Conservation (phyloP, 2,113 vertebrate genomes). For the Mirza zaza region DNA sequence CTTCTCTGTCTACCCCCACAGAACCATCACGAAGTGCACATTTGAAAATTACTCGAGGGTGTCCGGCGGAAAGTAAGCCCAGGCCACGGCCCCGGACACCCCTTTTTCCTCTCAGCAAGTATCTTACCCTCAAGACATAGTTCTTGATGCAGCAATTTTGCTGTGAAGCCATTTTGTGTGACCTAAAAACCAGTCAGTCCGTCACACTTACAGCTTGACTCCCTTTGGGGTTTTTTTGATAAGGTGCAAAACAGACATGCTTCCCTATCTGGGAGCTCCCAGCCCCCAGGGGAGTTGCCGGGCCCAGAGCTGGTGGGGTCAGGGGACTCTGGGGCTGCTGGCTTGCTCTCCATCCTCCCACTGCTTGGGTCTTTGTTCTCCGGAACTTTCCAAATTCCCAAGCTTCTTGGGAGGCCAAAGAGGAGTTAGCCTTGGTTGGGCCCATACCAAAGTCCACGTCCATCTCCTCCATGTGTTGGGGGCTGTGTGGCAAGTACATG, state of each 20-base stretch:
- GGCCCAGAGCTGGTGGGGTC: neutral
- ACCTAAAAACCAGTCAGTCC: neutral
- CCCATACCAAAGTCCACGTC: slow-evolving; percentile 27
- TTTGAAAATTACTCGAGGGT: neutral
- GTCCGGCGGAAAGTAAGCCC: neutral
- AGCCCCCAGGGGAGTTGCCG: too few species aligned
- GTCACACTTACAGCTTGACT: neutral
- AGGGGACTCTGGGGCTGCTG: neutral
- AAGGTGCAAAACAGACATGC: neutral
- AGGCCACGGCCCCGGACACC: neutral
- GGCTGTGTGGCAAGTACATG: neutral
- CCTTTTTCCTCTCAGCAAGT: neutral
- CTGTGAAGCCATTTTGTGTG: slow-evolving; percentile 11
- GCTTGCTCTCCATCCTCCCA: neutral
- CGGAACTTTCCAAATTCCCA: slow-evolving; percentile 53
- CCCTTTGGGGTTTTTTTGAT: neutral
- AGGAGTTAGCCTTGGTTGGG: neutral
- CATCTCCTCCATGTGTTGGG: neutral
- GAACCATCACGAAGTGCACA: neutral
- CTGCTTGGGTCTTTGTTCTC: neutral
- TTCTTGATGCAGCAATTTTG: neutral
- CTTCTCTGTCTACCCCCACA: neutral
- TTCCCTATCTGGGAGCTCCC: neutral
- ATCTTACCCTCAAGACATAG: neutral
- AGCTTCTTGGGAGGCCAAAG: slow-evolving; percentile 39